Base-by-base conservation (phyloP, 2,888 invertebrate species). In the Hipparchia sbordonii region DNA sequence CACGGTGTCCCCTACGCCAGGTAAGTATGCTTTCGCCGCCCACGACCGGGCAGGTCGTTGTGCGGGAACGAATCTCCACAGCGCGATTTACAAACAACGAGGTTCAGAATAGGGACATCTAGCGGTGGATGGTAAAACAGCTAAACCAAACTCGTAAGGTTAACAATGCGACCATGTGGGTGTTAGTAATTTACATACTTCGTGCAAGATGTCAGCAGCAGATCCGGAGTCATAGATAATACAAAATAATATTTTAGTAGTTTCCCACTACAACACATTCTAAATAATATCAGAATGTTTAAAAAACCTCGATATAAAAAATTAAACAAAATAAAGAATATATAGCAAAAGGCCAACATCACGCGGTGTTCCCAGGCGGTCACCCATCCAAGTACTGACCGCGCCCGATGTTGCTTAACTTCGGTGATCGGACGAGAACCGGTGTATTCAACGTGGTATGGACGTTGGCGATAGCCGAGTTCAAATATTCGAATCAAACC, bases 291-390 rank as follows among this genome's bases (percentile, higher is more conserved):
- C 23, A 23, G 23, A 23, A 23, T 23, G 23, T n/a, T n/a, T 12
- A 6, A n/a, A 56, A 23, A 23, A 23, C 0, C 23, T 23, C 23
- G 23, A 23, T 23, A 23, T 23, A 56, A 23, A n/a, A 57, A 23
- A 7, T 33, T 33, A 9, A 33, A 45, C 0, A n/a, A 45, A 45
- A 39, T 39, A 12, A 12, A 6, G 3, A 33, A 59, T 2, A 39
- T 10, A 59, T 4, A 10, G 39, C 5, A 74, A 73, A 72, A 67
- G 46, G 69, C 69, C 73, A 74, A 76, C 71, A 69, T 67, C 74
- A 76, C 76, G 74, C 79, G 82, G 84, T 84, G 84, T 86, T 85
- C 84, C 85, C 86, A 85, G 83, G 84, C 84, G 85, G 84, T 85
- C 85, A 85, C 84, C 84, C 84, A 85, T 85, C 80, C 79, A 80